phyloP scores from a whole-genome alignment of 2,888 invertebrate species.

The Sminthurinus aureus region DNA sequence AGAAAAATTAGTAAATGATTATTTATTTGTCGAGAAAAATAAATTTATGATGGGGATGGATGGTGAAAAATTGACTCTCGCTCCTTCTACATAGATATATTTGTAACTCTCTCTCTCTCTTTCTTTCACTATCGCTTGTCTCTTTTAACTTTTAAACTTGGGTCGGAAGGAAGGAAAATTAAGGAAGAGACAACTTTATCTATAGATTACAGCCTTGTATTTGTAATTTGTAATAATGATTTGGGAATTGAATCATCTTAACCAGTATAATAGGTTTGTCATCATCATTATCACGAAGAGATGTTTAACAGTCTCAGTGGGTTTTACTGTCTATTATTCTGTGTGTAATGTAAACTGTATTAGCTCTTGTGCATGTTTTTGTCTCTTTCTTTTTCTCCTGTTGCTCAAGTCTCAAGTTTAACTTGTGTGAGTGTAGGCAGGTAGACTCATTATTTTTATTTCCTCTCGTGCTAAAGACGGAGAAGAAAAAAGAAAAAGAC shows the following conservation, averaged over 20 bases:
- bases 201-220: not conserved
- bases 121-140: not conserved
- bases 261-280: slow-evolving; percentile 43
- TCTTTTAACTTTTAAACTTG: not conserved
- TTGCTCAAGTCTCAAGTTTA: not conserved
- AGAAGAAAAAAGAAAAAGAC: not conserved
- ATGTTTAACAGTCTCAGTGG: slow-evolving; percentile 22
- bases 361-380: not conserved
- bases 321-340: slow-evolving; percentile 26
- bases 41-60: no score
- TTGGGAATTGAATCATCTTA: slow-evolving; percentile 38
- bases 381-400: slow-evolving; percentile 2
- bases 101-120: not conserved
- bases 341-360: not conserved
- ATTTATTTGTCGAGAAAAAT: no score
- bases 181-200: not conserved
- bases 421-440: slow-evolving; percentile 6
- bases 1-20: no score
- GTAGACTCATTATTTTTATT: slow-evolving; percentile 40
- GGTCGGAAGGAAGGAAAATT: not conserved
- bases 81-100: not conserved
- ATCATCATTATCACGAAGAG: slow-evolving; percentile 41
- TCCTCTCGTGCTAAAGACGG: slow-evolving; percentile 36
- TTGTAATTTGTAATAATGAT: not conserved
- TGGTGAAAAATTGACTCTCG: no score